Base-by-base conservation (phyloP, 2,113 vertebrate genomes). In the Odocoileus hemionus region DNA sequence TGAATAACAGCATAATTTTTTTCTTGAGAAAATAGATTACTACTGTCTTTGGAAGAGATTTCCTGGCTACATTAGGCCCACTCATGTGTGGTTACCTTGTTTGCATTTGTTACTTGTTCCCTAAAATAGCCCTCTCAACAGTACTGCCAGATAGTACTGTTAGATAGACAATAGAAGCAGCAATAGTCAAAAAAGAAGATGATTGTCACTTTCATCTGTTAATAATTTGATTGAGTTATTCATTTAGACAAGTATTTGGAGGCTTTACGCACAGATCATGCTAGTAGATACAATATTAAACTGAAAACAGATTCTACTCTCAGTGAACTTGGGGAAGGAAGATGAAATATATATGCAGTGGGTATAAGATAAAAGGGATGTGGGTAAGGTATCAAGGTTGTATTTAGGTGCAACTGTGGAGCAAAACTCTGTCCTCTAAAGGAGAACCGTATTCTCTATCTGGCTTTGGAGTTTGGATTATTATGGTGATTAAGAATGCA, bases 171-270 rank as follows among this genome's bases (percentile, higher is more conserved):
- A 9, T 43, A 83, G 45, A 85, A 76, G 23, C 45, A 21, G 4
- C 11, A 45, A 1, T 39, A 57, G 25, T 74, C 52, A 36, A 55
- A 13, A 67, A 64, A 28, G 45, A 91, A 84, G 58, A 79, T 17
- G 19, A 1, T 64, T 64, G 28, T 8, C 21, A 88, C 54, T 30
- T 84, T 58, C 39, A 74, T 30, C 36, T 50, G 21, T 74, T 89
- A 82, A 55, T 14, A 64, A 91, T 88, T 86, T 25, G 9, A 17
- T 36, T 87, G 33, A 47, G 82, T 80, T 95, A 17, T 86, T 94
- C 58, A 86, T 96, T 89, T 96, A 94, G n/a, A 50, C 33, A 90
- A 67, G 21, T 95, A 60, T 86, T 58, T 94, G 17, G 92, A 96
- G 39, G 1, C 23, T 80, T 57, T 97, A 12, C 36, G 1, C 78